Base-by-base conservation (phyloP, 92 coral and sea anemone species). In the Zoanthus gigantus region DNA sequence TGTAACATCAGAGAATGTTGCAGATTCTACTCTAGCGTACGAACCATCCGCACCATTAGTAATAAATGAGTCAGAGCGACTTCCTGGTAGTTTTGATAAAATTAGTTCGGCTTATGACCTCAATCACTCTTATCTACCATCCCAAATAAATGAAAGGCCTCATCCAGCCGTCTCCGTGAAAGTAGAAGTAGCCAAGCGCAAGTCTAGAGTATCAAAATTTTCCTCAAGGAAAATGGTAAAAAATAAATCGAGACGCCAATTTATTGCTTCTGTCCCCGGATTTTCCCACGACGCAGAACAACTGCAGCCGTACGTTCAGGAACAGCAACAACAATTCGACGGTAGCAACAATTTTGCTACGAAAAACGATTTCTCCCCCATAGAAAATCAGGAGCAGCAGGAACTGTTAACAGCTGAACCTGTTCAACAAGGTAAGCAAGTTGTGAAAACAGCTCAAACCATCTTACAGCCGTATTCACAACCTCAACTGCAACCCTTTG, bases 121-220 rank as follows among this genome's bases (percentile, higher is more conserved):
- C 50, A 45, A 74, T 45, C 68, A 60, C 34, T 47, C 63, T 12
- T 34, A 30, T 9, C 54, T 58, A 13, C 42, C 71, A 16, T n/a
- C 32, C 2, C 5, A 71, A 37, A 15, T 44, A 3, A 34, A 46
- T 57, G 83, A 5, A 37, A 78, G 15, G 52, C 44, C 44, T 46
- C 85, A 15, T 17, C 85, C 74, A 65, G 45, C 28, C 44, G 85
- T 81, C 50, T 81, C 85, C 9, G 85, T 81, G 44, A 47, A 81
- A 65, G 74, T 81, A 28, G 85, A 81, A 17, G 32, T 81, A 45
- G 85, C 75, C 63, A 81, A 81, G 42, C 84, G 81, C 34, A 91
- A 78, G 56, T 73, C 86, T 8, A 83, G 68, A 14, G 75, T 89
- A 17, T 71, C 82, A 29, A 46, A 81, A 18, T 12, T 44, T 53